Evolutionary conservation across 2,113 vertebrate genomes (phyloP).

Genomic region (Heteronetta atricapilla): DNA sequence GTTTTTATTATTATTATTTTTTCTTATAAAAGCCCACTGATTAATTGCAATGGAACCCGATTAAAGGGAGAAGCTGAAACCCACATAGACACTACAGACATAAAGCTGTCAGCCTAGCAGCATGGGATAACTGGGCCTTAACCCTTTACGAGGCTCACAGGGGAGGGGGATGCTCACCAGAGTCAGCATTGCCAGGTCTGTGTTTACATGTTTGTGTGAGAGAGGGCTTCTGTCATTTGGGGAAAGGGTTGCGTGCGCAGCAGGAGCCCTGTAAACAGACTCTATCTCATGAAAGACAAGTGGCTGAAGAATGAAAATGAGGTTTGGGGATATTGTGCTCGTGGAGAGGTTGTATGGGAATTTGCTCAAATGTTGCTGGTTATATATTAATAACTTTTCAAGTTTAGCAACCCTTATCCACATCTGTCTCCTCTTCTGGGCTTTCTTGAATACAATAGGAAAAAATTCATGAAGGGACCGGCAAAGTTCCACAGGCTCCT

Average conservation of each 20-base stretch:
- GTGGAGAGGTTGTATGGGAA: neutral
- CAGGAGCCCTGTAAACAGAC: conserved; percentile 1
- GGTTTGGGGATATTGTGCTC: neutral
- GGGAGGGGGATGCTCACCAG: neutral
- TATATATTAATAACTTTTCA: neutral
- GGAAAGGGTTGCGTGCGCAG: neutral
- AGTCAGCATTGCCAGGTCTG: neutral
- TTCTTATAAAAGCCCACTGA: conserved; percentile 64
- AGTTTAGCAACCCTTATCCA: neutral
- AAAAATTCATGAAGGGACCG: neutral
- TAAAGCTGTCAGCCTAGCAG: conserved; percentile 66
- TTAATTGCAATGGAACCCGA: conserved; percentile 63
- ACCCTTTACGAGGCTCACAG: conserved; percentile 24
- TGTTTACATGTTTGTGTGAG: conserved; percentile 1
- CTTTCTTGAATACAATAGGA: neutral
- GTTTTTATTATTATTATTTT: conserved; percentile 63
- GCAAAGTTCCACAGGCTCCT: neutral
- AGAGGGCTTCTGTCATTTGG: neutral
- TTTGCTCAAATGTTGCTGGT: neutral
- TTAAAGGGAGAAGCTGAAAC: conserved; percentile 65
- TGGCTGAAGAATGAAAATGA: neutral
- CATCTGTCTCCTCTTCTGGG: neutral
- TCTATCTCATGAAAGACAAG: neutral
- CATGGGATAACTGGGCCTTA: conserved; percentile 49
- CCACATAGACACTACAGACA: conserved; percentile 43